phyloP scores from a whole-genome alignment of 2,888 invertebrate species.

The Sycophila texana region DNA sequence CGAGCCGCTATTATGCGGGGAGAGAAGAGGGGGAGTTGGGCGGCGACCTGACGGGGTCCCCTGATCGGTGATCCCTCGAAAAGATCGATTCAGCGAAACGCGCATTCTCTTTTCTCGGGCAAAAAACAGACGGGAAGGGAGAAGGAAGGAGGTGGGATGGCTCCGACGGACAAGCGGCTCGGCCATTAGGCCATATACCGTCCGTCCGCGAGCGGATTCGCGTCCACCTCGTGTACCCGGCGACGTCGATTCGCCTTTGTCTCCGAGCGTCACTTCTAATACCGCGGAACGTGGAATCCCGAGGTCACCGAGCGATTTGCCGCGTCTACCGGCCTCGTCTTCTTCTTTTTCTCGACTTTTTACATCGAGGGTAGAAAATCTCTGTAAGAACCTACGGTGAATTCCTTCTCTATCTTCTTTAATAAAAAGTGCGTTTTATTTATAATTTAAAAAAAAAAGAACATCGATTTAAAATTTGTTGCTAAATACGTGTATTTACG shows the following conservation, averaged over 20 bases:
- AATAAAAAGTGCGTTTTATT: too few species aligned
- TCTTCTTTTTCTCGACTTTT: background rate
- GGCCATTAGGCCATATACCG: constrained; percentile 12
- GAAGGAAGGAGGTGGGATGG: background rate
- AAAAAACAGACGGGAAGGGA: constrained; percentile 23
- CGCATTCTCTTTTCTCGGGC: constrained; percentile 34
- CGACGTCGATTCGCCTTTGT: constrained; percentile 51
- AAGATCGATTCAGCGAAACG: constrained; percentile 57
- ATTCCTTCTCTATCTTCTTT: too few species aligned
- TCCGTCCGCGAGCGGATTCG: background rate
- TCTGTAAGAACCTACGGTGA: too few species aligned
- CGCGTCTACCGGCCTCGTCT: background rate
- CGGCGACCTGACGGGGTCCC: constrained; percentile 28
- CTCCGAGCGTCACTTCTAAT: constrained; percentile 49
- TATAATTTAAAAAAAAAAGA: too few species aligned
- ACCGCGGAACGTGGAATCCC: constrained; percentile 48
- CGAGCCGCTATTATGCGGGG: constrained; percentile 12
- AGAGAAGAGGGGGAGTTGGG: background rate
- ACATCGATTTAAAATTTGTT: too few species aligned
- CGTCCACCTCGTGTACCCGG: constrained; percentile 9
- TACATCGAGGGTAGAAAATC: background rate
- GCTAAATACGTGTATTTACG: too few species aligned
- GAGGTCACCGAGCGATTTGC: constrained; percentile 44
- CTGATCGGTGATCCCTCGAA: constrained; percentile 50
- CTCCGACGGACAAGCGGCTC: background rate